Base-by-base conservation (phyloP, 2,888 invertebrate genomes). In the Lochmaea crataegi region DNA sequence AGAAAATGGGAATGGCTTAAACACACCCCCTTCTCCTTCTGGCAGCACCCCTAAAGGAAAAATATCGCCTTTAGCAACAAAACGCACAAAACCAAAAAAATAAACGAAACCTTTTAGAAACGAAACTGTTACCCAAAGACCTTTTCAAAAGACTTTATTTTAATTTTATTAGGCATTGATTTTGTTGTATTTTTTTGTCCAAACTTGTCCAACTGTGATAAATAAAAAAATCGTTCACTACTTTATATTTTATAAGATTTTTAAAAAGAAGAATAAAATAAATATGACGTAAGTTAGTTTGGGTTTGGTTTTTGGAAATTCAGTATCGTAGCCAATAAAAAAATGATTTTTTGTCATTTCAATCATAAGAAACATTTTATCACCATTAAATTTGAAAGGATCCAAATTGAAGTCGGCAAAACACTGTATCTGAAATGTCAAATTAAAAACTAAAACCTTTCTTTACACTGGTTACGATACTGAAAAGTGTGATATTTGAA, bases 1-100 rank as follows among this genome's bases (percentile, higher is more conserved):
- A 83, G 86, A 86, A 83, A 88, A 87, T 84, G 87, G 87, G 77
- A 82, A 83, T 80, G 83, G 82, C 77, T 78, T 80, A 70, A 78
- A 79, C 65, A 74, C 79, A 64, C 83, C 83, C 74, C 82, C 83
- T 60, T 81, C 83, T 72, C 82, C 84, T 75, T 83, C 85, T 56
- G 85, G 86, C 71, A 84, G 85, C 58, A 85, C 84, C 71, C 84
- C 86, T 71, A 85, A 84, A 75, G 83, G 82, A 70, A 84, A 83
- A 82, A 66, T 77, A 64, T 77, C 80, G 63, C 77, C 78, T 51
- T 65, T 71, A 74, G 51, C 75, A 68, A 74, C 79, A 78, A 77
- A 76, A 73, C 74, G 75, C 66, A 66, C 77, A 73, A 81, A 79
- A 76, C 65, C 76, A 66, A 81, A 79, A 80, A 71, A 68, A 71